Base-by-base conservation (phyloP, 2,888 invertebrate species). In the Troides aeacus region DNA sequence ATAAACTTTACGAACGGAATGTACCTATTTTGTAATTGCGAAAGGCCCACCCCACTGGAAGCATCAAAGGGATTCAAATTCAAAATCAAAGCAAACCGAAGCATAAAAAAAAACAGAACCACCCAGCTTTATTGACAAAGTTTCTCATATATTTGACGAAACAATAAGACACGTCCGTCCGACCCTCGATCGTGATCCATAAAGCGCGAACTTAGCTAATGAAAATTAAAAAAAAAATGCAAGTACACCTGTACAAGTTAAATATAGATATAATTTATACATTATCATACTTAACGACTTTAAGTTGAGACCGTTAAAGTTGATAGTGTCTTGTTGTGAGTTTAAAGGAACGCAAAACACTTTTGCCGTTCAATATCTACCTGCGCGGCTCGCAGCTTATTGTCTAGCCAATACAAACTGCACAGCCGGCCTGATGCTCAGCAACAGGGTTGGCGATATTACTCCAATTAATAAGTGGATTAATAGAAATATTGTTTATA, bases 191-290 rank as follows among this genome's bases (percentile, higher is more conserved):
- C 91, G 89, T 88, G 90, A 90, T 90, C 88, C 89, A 84, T 85
- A 89, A 86, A 90, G 90, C 89, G 89, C 90, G 88, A 92, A 92
- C 91, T 89, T 86, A 87, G 89, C 92, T 92, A 92, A 92, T 92
- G 92, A 92, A 92, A 91, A 81, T 79, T 79, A 73, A 78, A 86
- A 88, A 53, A 21, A 90, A 86, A 89, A 85, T 81, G 79, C 85
- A 88, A 88, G 87, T 85, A 89, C 87, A 86, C 84, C 83, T 82
- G 80, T 75, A 75, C 89, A 81, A 87, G 66, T 63, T 50, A 50
- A 57, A 46, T 56, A 74, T 79, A 18, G 2, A 24, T 7, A 1
- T 8, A 50, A 57, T 42, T 57, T n/a, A 12, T 69, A 70, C 64
- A 63, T 50, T 67, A 46, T 66, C 61, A 24, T 42, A 21, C 17